phyloP scores from a whole-genome alignment of 2,888 invertebrate species.

The Hoplodrina ambigua region DNA sequence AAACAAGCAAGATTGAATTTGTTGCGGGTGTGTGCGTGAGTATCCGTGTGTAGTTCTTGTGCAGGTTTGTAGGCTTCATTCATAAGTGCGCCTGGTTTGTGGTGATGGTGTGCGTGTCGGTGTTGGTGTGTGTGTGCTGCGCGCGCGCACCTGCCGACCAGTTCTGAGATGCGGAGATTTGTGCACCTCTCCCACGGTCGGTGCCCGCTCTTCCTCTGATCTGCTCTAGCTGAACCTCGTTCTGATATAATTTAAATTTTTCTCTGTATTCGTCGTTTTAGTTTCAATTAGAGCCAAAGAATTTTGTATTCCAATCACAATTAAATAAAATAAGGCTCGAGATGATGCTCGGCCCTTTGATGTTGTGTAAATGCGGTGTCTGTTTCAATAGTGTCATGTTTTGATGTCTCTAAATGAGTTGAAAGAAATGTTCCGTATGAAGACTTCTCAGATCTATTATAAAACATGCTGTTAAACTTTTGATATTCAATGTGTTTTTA shows the following conservation, averaged over 20 bases:
- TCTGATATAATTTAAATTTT: slow-evolving; percentile 86
- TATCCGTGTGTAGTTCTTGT: slow-evolving; percentile 65
- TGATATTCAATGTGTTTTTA: slow-evolving; percentile 36
- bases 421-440: slow-evolving; percentile 52
- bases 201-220: slow-evolving; percentile 84
- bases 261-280: slow-evolving; percentile 69
- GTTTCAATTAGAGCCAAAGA: slow-evolving; percentile 61
- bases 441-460: slow-evolving; percentile 53
- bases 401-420: slow-evolving; percentile 55
- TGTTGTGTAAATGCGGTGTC: slow-evolving; percentile 53
- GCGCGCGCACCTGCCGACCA: slow-evolving; percentile 89
- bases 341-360: slow-evolving; percentile 51
- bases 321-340: slow-evolving; percentile 58
- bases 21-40: slow-evolving; percentile 67
- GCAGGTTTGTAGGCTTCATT: slow-evolving; percentile 82
- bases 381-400: slow-evolving; percentile 56
- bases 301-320: slow-evolving; percentile 64
- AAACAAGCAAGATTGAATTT: slow-evolving; percentile 85
- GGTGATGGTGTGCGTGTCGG: slow-evolving; percentile 61
- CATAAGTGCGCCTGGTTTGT: slow-evolving; percentile 85
- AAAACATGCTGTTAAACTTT: slow-evolving; percentile 48
- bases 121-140: slow-evolving; percentile 65
- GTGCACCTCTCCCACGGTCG: slow-evolving; percentile 90
- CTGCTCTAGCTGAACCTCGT: slow-evolving; percentile 83
- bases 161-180: slow-evolving; percentile 91